Percentiles rank a stretch among this genome's conserved stretches.
phyloP scores from a whole-genome alignment of 2,797 vertebrate species.

The Aplochiton taeniatus region DNA sequence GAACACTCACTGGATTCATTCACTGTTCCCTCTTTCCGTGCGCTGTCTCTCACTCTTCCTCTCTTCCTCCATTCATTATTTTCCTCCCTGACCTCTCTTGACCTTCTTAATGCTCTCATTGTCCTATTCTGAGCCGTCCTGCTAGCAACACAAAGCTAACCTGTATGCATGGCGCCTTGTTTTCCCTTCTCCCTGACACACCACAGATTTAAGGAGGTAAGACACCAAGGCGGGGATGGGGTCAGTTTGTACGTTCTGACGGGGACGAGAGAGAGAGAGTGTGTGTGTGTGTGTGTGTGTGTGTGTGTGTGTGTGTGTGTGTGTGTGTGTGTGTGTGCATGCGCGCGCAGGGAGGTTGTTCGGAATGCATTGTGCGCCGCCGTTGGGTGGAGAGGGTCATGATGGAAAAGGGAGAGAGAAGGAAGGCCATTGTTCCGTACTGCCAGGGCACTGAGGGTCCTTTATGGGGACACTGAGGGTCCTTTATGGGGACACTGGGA shows the following conservation, averaged over 20 bases:
- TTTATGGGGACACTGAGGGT: constrained; percentile 66
- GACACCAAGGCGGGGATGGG: constrained; percentile 34
- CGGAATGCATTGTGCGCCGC: constrained; percentile 66
- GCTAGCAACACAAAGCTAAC: constrained; percentile 37
- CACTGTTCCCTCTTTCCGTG: neutral
- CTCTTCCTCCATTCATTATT: neutral
- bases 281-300: no score
- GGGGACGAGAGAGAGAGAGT: constrained; percentile 42
- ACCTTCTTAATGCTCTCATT: constrained; percentile 22
- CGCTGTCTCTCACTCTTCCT: neutral
- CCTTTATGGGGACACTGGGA: constrained; percentile 72
- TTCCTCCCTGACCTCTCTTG: constrained; percentile 9
- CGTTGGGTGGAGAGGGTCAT: constrained; percentile 52
- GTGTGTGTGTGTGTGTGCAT: no score
- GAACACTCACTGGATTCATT: no score
- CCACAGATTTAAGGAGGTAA: constrained; percentile 40
- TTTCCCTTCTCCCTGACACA: neutral
- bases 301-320: no score
- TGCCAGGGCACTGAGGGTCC: neutral
- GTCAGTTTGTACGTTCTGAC: constrained; percentile 34
- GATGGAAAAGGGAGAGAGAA: constrained; percentile 70
- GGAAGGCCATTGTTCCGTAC: constrained; percentile 62
- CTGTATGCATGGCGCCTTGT: constrained; percentile 27
- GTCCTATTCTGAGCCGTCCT: constrained; percentile 30
- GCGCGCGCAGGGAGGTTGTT: no score